Conservation (phyloP, 2,888 invertebrate species). For the Ochropacha duplaris region DNA sequence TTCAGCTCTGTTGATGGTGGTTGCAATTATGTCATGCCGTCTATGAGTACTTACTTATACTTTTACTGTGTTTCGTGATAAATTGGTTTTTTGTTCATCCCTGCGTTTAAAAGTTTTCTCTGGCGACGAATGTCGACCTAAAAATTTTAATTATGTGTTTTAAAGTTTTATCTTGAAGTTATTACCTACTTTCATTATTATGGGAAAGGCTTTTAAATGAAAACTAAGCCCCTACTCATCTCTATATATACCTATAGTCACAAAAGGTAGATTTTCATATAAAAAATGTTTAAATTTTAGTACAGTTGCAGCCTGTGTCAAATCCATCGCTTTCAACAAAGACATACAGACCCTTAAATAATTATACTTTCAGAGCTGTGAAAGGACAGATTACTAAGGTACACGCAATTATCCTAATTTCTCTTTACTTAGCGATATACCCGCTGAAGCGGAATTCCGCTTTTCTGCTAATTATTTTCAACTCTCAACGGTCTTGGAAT, state of each 20-base stretch:
- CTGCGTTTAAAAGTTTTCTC: neutral
- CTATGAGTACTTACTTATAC: slow-evolving; percentile 19
- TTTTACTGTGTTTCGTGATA: slow-evolving; percentile 15
- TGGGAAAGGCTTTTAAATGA: no score
- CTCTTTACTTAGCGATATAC: slow-evolving; percentile 5
- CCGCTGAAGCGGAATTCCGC: slow-evolving; percentile 4
- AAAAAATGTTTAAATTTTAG: no score
- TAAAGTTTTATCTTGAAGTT: no score
- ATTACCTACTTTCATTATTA: no score
- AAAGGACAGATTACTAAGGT: slow-evolving; percentile 1
- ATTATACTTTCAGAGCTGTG: neutral
- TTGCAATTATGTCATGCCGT: slow-evolving; percentile 63
- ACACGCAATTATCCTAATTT: slow-evolving; percentile 5
- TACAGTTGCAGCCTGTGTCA: neutral
- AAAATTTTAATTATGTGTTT: no score
- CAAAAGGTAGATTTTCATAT: no score
- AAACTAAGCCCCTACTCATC: no score
- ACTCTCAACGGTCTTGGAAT: slow-evolving; percentile 15
- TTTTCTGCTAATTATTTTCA: slow-evolving; percentile 20
- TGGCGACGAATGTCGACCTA: neutral
- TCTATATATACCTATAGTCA: no score
- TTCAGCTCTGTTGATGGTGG: slow-evolving; percentile 60
- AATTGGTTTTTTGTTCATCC: neutral
- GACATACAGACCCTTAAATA: neutral
- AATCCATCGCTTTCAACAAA: neutral